Percentiles rank a stretch among this genome's conserved stretches.
Evolutionary conservation across 1,140 invertebrate species (phyloP).

Genomic region (honey bee (Apis mellifera)): Amel_HAv3.1 CM009934.2:9633501-9634000

Average conservation of each 20-base stretch:
- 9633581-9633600: conserved; percentile 78
- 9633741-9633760: conserved; percentile 79
- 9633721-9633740: conserved; percentile 74
- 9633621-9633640: conserved; percentile 74
- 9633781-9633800: no score
- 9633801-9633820: neutral
- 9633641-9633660: conserved; percentile 66
- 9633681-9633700: conserved; percentile 73
- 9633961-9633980: conserved; percentile 86
- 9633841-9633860: conserved; percentile 75
- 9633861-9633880: conserved; percentile 71
- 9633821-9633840: conserved; percentile 57
- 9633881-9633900: conserved; percentile 77
- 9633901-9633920: conserved; percentile 85
- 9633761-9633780: neutral
- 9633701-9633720: conserved; percentile 73
- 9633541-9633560: conserved; percentile 73
- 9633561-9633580: conserved; percentile 77
- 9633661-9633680: conserved; percentile 72
- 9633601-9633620: conserved; percentile 76
- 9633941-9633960: conserved; percentile 81
- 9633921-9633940: conserved; percentile 85
- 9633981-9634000: conserved; percentile 81
- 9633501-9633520: conserved; percentile 71
- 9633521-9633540: conserved; percentile 68